Conservation (phyloP, 2,888 invertebrate species). For the Tipula lateralis region DNA sequence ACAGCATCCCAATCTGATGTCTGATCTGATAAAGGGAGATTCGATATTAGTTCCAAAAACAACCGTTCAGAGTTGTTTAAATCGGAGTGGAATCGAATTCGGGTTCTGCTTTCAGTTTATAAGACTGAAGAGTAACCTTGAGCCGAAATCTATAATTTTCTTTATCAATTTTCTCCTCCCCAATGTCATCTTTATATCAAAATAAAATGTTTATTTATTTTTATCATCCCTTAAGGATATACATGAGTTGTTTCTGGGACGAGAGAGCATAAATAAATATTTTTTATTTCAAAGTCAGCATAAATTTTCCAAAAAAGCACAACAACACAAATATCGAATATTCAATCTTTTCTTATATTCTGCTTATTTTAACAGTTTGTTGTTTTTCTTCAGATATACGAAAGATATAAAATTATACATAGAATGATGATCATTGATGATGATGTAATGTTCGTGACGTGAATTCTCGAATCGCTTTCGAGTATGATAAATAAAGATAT, state of each 20-base stretch:
- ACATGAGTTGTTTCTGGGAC: background rate
- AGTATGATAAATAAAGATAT: background rate
- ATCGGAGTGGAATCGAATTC: no score
- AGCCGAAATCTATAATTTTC: background rate
- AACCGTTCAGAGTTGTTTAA: no score
- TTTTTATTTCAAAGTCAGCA: conserved; percentile 19
- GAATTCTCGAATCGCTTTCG: background rate
- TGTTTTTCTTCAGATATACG: background rate
- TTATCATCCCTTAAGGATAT: background rate
- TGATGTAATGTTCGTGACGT: conserved; percentile 24
- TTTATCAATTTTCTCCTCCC: background rate
- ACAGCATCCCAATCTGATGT: no score
- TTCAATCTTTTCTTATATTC: background rate
- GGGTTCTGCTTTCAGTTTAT: no score
- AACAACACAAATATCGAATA: background rate
- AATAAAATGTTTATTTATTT: background rate
- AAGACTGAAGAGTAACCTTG: no score
- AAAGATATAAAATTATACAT: background rate
- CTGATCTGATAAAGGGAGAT: no score
- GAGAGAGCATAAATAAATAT: background rate
- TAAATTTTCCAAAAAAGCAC: background rate
- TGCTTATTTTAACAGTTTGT: background rate
- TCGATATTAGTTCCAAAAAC: no score
- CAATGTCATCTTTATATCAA: background rate
- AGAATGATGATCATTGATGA: background rate